These are phyloP conservation scores for Bos indicus DNA, from an alignment of 2,113 vertebrate genomes.

Conservation along the genomic window DNA sequence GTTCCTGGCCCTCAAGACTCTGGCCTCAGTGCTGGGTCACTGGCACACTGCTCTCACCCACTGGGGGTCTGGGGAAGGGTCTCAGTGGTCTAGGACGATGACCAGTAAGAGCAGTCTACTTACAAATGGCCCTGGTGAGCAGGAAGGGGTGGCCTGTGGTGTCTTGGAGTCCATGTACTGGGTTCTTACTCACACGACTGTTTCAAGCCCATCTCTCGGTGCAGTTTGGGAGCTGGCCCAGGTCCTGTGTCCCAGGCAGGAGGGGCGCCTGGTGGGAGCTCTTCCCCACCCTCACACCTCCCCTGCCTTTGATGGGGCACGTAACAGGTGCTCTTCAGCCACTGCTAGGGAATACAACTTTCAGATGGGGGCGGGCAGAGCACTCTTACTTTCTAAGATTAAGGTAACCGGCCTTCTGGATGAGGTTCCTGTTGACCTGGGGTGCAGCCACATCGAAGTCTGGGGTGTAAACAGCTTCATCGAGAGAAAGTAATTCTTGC, in stretches of 20 bases:
- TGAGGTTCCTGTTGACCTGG: constrained; percentile 91
- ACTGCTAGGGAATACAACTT: background rate
- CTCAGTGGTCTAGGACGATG: background rate
- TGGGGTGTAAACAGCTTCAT: constrained; percentile 91
- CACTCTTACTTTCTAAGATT: constrained; percentile 93
- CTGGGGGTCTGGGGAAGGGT: background rate
- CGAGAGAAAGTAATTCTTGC: constrained; percentile 90
- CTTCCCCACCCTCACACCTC: no score
- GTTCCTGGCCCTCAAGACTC: background rate
- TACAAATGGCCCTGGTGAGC: background rate
- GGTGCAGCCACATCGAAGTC: constrained; percentile 86
- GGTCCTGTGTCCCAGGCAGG: background rate
- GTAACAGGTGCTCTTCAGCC: background rate
- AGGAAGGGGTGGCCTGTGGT: background rate
- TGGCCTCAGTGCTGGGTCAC: background rate
- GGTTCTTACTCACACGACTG: background rate
- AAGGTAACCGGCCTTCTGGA: constrained; percentile 98
- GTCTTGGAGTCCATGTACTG: fast-evolving
- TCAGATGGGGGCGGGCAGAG: background rate
- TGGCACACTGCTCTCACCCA: fast-evolving
- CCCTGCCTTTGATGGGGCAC: background rate
- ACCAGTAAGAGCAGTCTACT: background rate
- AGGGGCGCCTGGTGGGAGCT: no score
- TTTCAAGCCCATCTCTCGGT: background rate
- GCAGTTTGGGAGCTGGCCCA: background rate